Conservation (phyloP, 2,888 invertebrate species). For the Laspeyria flexula region DNA sequence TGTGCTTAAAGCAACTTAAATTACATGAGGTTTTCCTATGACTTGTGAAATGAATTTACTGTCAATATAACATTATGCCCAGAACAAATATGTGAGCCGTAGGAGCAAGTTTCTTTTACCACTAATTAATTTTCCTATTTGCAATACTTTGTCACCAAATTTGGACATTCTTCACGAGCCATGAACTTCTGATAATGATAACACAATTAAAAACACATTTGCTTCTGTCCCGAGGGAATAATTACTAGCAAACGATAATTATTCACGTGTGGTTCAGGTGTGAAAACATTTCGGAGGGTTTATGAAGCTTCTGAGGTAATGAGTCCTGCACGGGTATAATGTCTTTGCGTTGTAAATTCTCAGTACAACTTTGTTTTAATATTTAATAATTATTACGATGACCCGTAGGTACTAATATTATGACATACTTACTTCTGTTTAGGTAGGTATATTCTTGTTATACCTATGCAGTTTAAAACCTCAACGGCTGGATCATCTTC, state of each 20-base stretch:
- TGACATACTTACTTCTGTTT: too few relatives aligned
- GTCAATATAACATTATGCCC: conserved; percentile 14
- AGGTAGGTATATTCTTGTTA: too few relatives aligned
- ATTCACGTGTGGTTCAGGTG: conserved; percentile 49
- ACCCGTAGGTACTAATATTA: too few relatives aligned
- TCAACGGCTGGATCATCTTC: too few relatives aligned
- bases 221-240: conserved; percentile 33
- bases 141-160: conserved; percentile 24
- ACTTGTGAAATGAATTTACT: too few relatives aligned
- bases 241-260: conserved; percentile 44
- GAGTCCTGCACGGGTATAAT: too few relatives aligned
- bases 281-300: conserved; percentile 49
- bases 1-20: too few relatives aligned
- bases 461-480: too few relatives aligned
- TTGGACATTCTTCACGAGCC: conserved; percentile 8
- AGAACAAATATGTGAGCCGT: conserved; percentile 15
- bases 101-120: conserved; percentile 31
- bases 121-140: conserved; percentile 30
- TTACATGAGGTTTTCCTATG: too few relatives aligned
- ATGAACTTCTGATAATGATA: conserved; percentile 33
- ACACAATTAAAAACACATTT: conserved; percentile 49
- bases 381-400: too few relatives aligned
- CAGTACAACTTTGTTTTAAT: too few relatives aligned
- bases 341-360: too few relatives aligned
- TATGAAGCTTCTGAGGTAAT: conserved; percentile 42